Evolutionary conservation across 2,888 invertebrate species (phyloP), one percentile per base, ranked within the genome.

Genomic region (Spicauda simplicius): DNA sequence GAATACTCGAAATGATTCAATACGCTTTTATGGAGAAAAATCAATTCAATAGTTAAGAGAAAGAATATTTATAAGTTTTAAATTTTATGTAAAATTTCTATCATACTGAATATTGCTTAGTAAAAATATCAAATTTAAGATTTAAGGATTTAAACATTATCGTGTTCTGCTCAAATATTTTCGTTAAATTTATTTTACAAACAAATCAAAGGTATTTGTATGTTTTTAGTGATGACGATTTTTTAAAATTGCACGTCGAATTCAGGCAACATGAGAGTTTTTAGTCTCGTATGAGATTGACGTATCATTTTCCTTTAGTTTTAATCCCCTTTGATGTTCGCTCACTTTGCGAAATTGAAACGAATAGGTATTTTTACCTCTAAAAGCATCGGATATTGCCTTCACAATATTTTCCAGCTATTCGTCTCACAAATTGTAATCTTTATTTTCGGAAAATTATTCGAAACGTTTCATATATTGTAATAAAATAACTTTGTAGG

Each of bases 241-340:
- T 56, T 37, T 33, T 18, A 37, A 57, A 41, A 14, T 41, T 19
- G 11, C 6, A 57, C 1, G 19, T 19, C 41, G 11, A 14, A 5
- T 20, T 12, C 41, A 20, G 41, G 18, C 20, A 41, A 14, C n/a
- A 14, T 1, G 20, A 14, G 14, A 30, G 33, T 60, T 60, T 33
- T 14, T 41, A 41, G 41, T 41, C 41, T 41, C 41, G 41, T 45
- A 25, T 41, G 41, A 65, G 58, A 65, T 66, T 66, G 66, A 61
- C 45, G 55, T 66, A 56, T 56, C 60, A 37, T 66, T 66, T 66
- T 50, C 50, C 33, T 66, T 66, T 61, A 55, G 66, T 61, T 61
- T 66, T 55, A 33, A 61, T 48, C 16, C 56, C n/a, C 60, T 66
- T 66, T 66, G 66, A 66, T 61, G 66, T 66, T 66, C 53, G 41